These are phyloP conservation scores for Myiozetetes cayanensis DNA, from an alignment of 2,113 vertebrate genomes.

Conservation along the genomic window DNA sequence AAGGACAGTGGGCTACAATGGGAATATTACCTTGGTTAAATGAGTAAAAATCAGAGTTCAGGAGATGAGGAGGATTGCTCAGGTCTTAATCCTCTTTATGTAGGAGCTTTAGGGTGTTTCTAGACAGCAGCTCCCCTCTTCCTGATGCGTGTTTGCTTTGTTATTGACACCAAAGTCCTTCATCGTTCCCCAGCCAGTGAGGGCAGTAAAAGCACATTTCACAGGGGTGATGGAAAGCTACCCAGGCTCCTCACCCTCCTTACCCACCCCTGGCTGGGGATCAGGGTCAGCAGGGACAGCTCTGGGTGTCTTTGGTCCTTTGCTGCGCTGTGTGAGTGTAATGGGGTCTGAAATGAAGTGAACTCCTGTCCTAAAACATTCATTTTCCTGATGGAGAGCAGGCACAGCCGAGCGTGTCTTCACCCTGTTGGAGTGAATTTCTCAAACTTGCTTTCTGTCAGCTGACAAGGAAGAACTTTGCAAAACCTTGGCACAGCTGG, in stretches of 20 bases:
- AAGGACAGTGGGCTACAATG: fast-evolving
- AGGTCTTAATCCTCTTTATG: background rate
- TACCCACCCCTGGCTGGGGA: background rate
- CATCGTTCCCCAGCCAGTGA: background rate
- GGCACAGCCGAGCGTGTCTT: background rate
- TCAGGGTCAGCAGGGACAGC: background rate
- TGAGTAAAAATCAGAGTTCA: background rate
- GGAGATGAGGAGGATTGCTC: background rate
- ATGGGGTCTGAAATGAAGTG: background rate
- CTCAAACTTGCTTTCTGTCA: background rate
- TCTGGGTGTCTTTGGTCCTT: background rate
- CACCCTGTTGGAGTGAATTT: background rate
- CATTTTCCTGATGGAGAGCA: background rate
- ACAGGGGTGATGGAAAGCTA: background rate
- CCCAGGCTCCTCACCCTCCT: background rate
- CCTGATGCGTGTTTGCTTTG: background rate
- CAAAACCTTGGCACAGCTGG: background rate
- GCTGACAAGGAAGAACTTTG: background rate
- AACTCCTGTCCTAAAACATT: background rate
- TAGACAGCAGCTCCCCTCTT: background rate
- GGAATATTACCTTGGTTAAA: background rate
- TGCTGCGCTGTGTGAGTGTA: background rate
- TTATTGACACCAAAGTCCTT: background rate
- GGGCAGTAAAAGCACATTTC: background rate
- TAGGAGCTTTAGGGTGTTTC: background rate